phyloP scores from a whole-genome alignment of 2,113 vertebrate genomes.

The Cololabis saira region DNA sequence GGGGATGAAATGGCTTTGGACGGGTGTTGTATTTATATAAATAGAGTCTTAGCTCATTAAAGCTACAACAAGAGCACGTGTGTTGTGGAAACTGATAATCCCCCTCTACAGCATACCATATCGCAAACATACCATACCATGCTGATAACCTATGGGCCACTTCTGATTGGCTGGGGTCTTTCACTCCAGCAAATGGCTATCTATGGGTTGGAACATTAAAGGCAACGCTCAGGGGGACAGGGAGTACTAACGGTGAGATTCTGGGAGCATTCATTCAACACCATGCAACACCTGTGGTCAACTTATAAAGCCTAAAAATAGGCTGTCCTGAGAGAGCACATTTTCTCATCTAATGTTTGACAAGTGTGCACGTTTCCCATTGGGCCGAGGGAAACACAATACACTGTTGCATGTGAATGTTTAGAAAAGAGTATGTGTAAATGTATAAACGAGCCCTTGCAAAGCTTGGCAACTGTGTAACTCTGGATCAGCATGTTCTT shows the following conservation, averaged over 20 bases:
- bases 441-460: background rate
- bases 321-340: conserved; percentile 25
- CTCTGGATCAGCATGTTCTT: conserved; percentile 6
- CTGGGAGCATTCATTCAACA: conserved; percentile 52
- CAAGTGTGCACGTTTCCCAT: background rate
- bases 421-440: background rate
- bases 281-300: conserved; percentile 60
- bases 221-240: conserved; percentile 19
- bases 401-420: background rate
- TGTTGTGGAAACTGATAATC: conserved; percentile 42
- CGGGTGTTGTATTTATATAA: background rate
- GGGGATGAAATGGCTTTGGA: background rate
- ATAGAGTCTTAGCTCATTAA: background rate
- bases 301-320: conserved; percentile 63
- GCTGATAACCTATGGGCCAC: conserved; percentile 40
- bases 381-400: background rate
- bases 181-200: conserved; percentile 37
- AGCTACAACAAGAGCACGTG: background rate
- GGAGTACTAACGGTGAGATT: conserved; percentile 31
- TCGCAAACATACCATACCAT: conserved; percentile 21
- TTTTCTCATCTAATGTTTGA: conserved; percentile 7
- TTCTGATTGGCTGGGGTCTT: conserved; percentile 18
- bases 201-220: conserved; percentile 44
- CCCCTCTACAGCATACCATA: conserved; percentile 21
- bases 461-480: background rate